Evolutionary conservation across 2,113 vertebrate genomes (phyloP), one percentile per base, ranked within the genome.

Genomic region (Halcyon senegalensis): DNA sequence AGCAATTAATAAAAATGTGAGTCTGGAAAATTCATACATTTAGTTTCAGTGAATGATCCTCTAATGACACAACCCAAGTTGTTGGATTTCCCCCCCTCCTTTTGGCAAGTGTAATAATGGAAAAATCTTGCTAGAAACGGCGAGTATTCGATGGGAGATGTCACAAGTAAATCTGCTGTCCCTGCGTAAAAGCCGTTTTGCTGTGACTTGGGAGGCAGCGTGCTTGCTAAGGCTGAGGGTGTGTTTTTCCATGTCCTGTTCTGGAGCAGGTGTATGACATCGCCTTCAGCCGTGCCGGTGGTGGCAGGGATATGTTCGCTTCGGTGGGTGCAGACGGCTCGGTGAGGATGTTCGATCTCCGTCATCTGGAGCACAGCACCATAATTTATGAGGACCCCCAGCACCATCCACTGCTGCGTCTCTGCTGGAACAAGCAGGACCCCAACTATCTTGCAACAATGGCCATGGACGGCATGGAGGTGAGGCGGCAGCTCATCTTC

Each of bases 401-500:
- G 96, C 99, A 99, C 96, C 99, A 99, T 93, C 99, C 99, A 0
- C 97, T 99, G 94, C 99, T 99, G 33, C 99, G 99, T 23, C 99
- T 99, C 91, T 99, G 99, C 98, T 99, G 99, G 99, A 99, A 99
- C 96, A 99, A 99, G 93, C 99, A 99, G 97, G 99, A 99, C 96
- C 99, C 99, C 81, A 99, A 99, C 97, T 99, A 99, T 58, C 97
- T 99, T 72, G 99, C 99, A 18, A 99, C 99, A 0, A 99, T 99
- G 99, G 99, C 99, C 90, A 99, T 99, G 99, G 99, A 99, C 1
- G 99, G 99, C 86, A 99, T 99, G 99, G 99, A 99, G 99, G 99
- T 99, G 15, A 97, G 96, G 63, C n/a, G 3, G 48, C 69, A 30
- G 67, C 67, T 53, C 19, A 3, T 55, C 44, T 18, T 6, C 44